Conservation (phyloP, 2,888 invertebrate species). For the Trichopria drosophilae region DNA sequence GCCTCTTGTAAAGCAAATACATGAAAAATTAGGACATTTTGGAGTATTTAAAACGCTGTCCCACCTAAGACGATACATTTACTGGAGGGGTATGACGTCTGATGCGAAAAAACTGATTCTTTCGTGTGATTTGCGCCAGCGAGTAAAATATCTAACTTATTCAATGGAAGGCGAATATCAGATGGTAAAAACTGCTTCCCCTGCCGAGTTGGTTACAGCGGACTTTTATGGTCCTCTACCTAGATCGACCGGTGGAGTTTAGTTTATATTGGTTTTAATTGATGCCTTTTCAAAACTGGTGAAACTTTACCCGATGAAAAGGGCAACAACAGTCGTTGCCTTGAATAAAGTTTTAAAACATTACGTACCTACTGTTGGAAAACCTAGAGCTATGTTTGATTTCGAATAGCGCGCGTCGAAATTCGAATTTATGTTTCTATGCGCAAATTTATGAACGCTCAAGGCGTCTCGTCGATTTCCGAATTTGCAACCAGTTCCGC, state of each 20-base stretch:
- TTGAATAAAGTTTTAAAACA: conserved; percentile 16
- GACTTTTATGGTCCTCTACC: too few species aligned
- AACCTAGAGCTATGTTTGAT: too few species aligned
- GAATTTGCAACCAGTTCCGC: too few species aligned
- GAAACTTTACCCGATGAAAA: conserved; percentile 37
- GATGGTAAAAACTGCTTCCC: conserved; percentile 1
- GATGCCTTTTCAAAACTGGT: too few species aligned
- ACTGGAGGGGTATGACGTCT: conserved; percentile 20
- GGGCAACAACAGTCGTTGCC: conserved; percentile 31
- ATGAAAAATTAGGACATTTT: conserved; percentile 20
- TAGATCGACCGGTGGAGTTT: too few species aligned
- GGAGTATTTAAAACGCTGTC: conserved; percentile 26
- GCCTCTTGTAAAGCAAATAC: too few species aligned
- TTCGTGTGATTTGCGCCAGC: conserved; percentile 34
- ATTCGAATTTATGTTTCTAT: too few species aligned
- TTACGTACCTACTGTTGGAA: conserved; percentile 14
- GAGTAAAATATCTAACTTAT: conserved; percentile 12
- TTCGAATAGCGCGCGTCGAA: too few species aligned
- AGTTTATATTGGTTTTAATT: too few species aligned
- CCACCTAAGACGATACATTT: conserved; percentile 19
- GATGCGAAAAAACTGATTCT: conserved; percentile 16
- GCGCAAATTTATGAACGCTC: too few species aligned
- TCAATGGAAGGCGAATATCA: conserved; percentile 17
- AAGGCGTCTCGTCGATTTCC: too few species aligned
- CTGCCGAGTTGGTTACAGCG: too few species aligned